Conservation (phyloP, 2,113 vertebrate species). For the Calidris pygmaea region DNA sequence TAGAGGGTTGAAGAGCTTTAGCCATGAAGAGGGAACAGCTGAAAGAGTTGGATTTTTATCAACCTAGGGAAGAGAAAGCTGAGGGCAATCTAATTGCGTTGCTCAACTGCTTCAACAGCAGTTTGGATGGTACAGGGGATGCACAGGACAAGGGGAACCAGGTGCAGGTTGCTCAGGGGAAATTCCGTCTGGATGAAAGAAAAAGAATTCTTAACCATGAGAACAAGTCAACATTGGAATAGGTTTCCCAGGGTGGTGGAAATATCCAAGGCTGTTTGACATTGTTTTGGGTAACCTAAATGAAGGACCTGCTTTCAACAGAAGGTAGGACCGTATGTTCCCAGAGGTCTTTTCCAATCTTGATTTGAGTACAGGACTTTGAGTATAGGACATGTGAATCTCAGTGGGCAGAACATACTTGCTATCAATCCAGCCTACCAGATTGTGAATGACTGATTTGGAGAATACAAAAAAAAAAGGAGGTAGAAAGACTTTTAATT, state of each 20-base stretch:
- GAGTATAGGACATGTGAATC: not conserved
- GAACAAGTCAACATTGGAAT: not conserved
- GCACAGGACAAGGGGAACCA: not conserved
- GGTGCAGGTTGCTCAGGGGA: not conserved
- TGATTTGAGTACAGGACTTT: not conserved
- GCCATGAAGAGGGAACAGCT: not conserved
- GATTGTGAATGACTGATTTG: not conserved
- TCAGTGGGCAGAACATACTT: not conserved
- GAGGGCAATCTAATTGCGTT: not conserved
- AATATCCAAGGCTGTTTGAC: not conserved
- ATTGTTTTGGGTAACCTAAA: not conserved
- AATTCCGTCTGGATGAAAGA: not conserved
- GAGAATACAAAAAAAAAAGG: not conserved
- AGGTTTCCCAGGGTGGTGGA: not conserved
- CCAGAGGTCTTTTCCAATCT: not conserved
- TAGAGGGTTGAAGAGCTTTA: not conserved
- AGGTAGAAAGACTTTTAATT: not conserved
- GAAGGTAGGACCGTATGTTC: not conserved
- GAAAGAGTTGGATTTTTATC: not conserved
- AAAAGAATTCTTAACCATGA: not conserved
- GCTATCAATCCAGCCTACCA: not conserved
- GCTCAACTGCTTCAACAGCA: not conserved
- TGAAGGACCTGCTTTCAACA: not conserved
- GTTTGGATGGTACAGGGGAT: not conserved
- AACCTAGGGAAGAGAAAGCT: not conserved